phyloP scores from a whole-genome alignment of 2,797 vertebrate genomes.

The Siniperca undulata region DNA sequence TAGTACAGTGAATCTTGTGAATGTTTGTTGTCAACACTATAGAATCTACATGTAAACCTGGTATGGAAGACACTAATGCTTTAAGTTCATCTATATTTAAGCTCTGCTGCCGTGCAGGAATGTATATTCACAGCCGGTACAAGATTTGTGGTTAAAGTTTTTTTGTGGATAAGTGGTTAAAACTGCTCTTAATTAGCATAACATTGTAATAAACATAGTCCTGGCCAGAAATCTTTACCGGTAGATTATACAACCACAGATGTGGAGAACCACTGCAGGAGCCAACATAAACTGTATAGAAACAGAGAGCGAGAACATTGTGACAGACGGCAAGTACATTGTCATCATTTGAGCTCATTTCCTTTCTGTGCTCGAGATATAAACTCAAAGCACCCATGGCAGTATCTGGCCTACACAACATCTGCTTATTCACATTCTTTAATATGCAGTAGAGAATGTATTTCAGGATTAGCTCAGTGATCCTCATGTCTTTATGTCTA shows the following conservation, averaged over 20 bases:
- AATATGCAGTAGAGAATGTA: conserved; percentile 17
- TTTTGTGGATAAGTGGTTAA: conserved; percentile 17
- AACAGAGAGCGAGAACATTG: conserved; percentile 29
- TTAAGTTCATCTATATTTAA: conserved; percentile 11
- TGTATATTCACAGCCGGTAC: conserved; percentile 11
- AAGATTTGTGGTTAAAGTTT: conserved; percentile 23
- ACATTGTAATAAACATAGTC: conserved; percentile 46
- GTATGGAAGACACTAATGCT: not conserved
- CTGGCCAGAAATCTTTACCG: conserved; percentile 39
- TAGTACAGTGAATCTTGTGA: not conserved
- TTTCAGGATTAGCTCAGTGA: conserved; percentile 6
- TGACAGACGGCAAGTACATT: conserved; percentile 44
- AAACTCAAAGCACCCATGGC: conserved; percentile 25
- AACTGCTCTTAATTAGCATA: conserved; percentile 41
- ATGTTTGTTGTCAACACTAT: not conserved
- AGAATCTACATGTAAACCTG: not conserved
- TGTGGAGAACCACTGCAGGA: conserved; percentile 35
- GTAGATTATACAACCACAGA: conserved; percentile 55
- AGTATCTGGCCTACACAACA: conserved; percentile 28
- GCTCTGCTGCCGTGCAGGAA: conserved; percentile 10
- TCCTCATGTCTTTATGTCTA: not conserved
- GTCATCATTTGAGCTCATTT: conserved; percentile 50
- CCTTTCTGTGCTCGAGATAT: conserved; percentile 34
- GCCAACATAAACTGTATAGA: conserved; percentile 69
- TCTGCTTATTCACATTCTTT: conserved; percentile 54